Conservation (phyloP, 2,888 invertebrate species). For the Acronicta psi region DNA sequence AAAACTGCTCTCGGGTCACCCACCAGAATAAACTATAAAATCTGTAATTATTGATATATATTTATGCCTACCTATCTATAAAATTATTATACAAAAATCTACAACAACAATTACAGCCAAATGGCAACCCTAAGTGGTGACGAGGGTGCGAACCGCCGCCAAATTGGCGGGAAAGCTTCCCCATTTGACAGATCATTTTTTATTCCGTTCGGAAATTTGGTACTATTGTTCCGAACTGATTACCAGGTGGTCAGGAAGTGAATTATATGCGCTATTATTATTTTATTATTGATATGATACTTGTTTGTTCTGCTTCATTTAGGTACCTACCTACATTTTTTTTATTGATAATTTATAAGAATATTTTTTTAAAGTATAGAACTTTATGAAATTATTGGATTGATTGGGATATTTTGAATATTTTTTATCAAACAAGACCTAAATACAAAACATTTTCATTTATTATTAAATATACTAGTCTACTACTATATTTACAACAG, state of each 20-base stretch:
- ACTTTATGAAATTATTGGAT: too few relatives aligned
- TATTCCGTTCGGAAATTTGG: conserved; percentile 82
- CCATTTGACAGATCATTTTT: conserved; percentile 86
- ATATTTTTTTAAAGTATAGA: too few relatives aligned
- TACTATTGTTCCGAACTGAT: conserved; percentile 80
- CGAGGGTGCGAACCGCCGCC: conserved; percentile 71
- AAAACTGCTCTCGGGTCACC: background rate
- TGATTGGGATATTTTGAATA: too few relatives aligned
- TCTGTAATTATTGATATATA: too few relatives aligned
- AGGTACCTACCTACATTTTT: background rate
- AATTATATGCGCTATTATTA: conserved; percentile 56
- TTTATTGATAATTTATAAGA: background rate
- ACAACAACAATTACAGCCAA: conserved; percentile 32
- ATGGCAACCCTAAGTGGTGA: conserved; percentile 69
- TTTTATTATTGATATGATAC: conserved; percentile 27
- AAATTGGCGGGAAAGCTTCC: conserved; percentile 85
- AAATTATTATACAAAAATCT: too few relatives aligned
- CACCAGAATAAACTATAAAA: too few relatives aligned
- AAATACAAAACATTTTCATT: too few relatives aligned
- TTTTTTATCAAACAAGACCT: too few relatives aligned
- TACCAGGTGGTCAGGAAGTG: conserved; percentile 84
- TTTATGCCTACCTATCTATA: too few relatives aligned
- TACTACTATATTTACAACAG: too few relatives aligned
- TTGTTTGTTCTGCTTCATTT: conserved; percentile 8
- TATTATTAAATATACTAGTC: too few relatives aligned